Base-by-base conservation (phyloP, 2,888 invertebrate genomes). In the Palloptera scutellata region DNA sequence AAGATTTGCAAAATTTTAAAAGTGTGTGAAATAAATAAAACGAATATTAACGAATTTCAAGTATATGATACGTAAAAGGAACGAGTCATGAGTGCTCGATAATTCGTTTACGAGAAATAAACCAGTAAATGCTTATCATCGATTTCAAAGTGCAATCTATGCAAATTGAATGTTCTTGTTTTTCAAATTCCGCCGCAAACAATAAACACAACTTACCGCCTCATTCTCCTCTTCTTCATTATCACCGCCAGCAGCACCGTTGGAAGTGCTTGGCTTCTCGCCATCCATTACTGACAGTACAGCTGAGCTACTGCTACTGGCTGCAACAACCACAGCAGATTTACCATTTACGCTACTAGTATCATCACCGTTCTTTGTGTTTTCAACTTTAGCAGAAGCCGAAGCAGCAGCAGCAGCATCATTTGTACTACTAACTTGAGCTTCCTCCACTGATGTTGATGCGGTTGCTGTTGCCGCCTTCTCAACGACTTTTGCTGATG, bases 181-280 rank as follows among this genome's bases (percentile, higher is more conserved):
- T 4, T 6, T 30, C 6, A 4, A 30, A 30, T 6, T 30, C 30
- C 6, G 6, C 2, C 2, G 30, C 30, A 30, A 30, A 30, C 20
- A 11, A 52, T 19, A 61, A 51, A 20, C 19, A 42, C 70, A 73
- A 71, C 78, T 77, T 15, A 81, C 83, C 17, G 80, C 78, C 43
- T 83, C 83, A 57, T 77, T 79, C 9, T 82, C 83, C 4, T 78
- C 80, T 5, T 81, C 82, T 1, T 76, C 76, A 6, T 75, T 78
- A 8, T 76, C 79, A 30, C 30, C 30, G 6, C 30, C 69, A n/a
- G 69, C 72, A 4, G 69, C 79, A 3, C 79, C 80, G 73, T 81
- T 84, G 1, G 84, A 84, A n/a, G 84, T 83, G 67, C 81, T 81
- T 0, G 84, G 84, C 17, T 79, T 79, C 66, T 83, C 84, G 52